These are phyloP conservation scores for Lutjanus argentimaculatus DNA, from an alignment of 2,797 vertebrate species.

Conservation along the genomic window DNA sequence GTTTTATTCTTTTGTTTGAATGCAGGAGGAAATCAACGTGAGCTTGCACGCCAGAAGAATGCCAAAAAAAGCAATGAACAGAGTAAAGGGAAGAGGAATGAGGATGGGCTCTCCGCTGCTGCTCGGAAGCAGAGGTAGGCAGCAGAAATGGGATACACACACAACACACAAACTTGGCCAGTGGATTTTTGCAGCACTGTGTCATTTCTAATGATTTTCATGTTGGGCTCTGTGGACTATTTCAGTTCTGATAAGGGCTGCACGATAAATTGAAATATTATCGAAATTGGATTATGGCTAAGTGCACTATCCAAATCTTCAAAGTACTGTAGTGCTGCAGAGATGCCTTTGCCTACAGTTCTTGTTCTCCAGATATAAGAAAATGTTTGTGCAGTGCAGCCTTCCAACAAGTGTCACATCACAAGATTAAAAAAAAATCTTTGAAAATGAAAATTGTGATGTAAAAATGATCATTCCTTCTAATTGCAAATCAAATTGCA, in stretches of 20 bases:
- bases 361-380: too few species aligned
- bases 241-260: neutral
- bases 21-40: conserved; percentile 95
- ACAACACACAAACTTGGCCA: neutral
- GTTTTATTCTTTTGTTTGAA: conserved; percentile 19
- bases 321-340: too few species aligned
- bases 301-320: too few species aligned
- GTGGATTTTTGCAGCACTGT: neutral
- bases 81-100: conserved; percentile 88
- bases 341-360: too few species aligned
- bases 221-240: neutral
- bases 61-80: conserved; percentile 90
- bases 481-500: too few species aligned
- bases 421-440: too few species aligned
- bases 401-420: too few species aligned
- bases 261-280: too few species aligned
- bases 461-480: too few species aligned
- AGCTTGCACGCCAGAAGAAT: conserved; percentile 92
- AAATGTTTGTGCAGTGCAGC: too few species aligned
- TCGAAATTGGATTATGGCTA: too few species aligned
- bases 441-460: too few species aligned
- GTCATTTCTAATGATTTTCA: neutral
- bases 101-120: conserved; percentile 93
- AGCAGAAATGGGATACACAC: neutral
- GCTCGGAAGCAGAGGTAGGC: conserved; percentile 93